Conservation (phyloP, 2,888 invertebrate species). For the Andrena camellia region DNA sequence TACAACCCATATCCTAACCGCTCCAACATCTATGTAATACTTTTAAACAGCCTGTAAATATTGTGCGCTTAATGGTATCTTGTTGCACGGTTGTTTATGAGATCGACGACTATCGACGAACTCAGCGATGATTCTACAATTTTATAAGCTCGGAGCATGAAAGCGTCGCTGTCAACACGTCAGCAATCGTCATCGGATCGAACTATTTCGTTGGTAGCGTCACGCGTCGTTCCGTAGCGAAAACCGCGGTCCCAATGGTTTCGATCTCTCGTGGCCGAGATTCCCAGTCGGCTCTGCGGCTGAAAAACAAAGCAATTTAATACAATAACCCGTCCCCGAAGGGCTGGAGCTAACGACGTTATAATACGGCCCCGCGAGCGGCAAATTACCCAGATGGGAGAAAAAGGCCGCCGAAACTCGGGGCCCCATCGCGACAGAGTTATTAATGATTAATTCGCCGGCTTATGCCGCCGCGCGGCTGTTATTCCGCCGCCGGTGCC, state of each 20-base stretch:
- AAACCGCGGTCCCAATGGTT: neutral
- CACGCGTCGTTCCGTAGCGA: no score
- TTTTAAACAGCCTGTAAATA: constrained; percentile 13
- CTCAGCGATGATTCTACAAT: neutral
- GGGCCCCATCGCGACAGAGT: constrained; percentile 24
- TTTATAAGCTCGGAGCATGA: neutral
- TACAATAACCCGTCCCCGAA: constrained; percentile 6
- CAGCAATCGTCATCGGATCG: no score
- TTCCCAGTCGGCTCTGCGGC: neutral
- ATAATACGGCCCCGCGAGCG: constrained; percentile 29
- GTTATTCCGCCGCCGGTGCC: constrained; percentile 29
- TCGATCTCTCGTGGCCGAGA: neutral
- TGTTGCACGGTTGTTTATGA: constrained; percentile 23
- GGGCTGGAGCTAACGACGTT: constrained; percentile 38
- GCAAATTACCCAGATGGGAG: constrained; percentile 23
- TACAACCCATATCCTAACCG: constrained; percentile 3
- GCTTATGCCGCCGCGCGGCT: constrained; percentile 38
- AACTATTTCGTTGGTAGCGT: neutral
- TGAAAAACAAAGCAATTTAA: constrained; percentile 10
- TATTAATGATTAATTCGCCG: constrained; percentile 56
- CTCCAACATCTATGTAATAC: constrained; percentile 11
- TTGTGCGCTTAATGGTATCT: constrained; percentile 33
- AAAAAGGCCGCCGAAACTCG: constrained; percentile 19
- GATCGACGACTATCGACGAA: neutral
- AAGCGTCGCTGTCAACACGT: neutral